Evolutionary conservation across 2,888 invertebrate genomes (phyloP), one percentile per base, ranked within the genome.

Genomic region (Blastobasis adustella): DNA sequence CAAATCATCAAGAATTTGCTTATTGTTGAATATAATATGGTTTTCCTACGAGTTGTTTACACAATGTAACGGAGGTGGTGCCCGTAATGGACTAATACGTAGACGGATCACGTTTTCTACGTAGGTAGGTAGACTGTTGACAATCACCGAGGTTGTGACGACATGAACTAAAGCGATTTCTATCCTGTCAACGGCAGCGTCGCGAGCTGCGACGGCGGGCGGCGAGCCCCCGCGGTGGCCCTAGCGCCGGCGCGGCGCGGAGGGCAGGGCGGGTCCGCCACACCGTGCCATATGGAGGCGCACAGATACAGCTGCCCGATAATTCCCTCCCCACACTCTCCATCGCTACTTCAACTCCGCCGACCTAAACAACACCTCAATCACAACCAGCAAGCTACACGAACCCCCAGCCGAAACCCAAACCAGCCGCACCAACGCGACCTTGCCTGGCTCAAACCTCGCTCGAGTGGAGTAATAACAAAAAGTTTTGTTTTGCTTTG

Each of bases 81-180:
- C 66, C 56, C 62, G 61, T 70, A 66, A 73, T 68, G 67, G 63
- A 65, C 60, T 67, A 65, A 69, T 73, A 71, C 67, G 69, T 69
- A 71, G 73, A 75, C 70, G 64, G 70, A 72, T 72, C 74, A 73
- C 72, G 75, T 77, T 73, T 63, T 58, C 66, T 67, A 60, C 58
- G 62, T 57, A 59, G 57, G 54, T 58, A 57, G 60, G 62, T 69
- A 23, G 23, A 23, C 65, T 74, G 72, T 78, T 75, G 76, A 76
- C 79, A 73, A 72, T 74, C 66, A 58, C 62, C 53, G 59, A 57
- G 62, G 45, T 58, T 63, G 65, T 79, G 76, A 76, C 78, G 75
- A 74, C 76, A 74, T 65, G 54, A 56, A 59, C 59, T 62, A 61
- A 69, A 68, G 62, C 73, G 73, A 73, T 76, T 74, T 73, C 71